Evolutionary conservation across 1,140 invertebrate species (phyloP), one percentile per base, ranked within the genome.

Genomic region (Dryas iulia): DNA sequence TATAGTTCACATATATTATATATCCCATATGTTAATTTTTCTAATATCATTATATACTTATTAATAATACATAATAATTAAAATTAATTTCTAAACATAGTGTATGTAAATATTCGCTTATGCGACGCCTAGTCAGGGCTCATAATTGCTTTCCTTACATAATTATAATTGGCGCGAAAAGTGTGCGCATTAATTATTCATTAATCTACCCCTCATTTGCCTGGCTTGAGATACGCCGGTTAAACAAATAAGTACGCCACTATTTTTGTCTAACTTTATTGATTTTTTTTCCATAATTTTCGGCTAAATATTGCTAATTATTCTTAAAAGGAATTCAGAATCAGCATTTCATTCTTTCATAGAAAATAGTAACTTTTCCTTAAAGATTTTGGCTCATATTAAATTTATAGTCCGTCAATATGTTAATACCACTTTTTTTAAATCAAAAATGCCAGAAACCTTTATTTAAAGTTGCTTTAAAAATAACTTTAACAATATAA

Each of bases 131-230:
- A 76, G 75, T 79, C 71, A 76, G 75, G 62, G 74, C 69, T 61
- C 66, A 63, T 86, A 84, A 86, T 86, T 85, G 82, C 81, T 86
- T 84, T 85, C 83, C 83, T 89, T 86, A 85, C 80, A 79, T 84
- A 78, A 84, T 89, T 83, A 87, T 88, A 86, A 88, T 87, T 87
- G 86, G 82, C 81, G 82, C 61, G 78, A 81, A 84, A 84, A 82
- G 86, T 84, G 82, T 85, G 85, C 75, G 78, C 83, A 88, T 90
- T 90, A 90, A 90, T 90, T 90, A 88, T 88, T 90, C 87, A 87
- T 88, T 86, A 89, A 77, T 67, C 71, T 71, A 69, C 79, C 86
- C 82, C 84, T 83, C 86, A 88, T 88, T 88, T 88, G 79, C 58
- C 71, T 77, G 82, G 83, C 86, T 87, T 87, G 80, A 86, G 82